Conservation (phyloP, 92 coral and sea anemone genomes). For the Actinostola sp. region DNA sequence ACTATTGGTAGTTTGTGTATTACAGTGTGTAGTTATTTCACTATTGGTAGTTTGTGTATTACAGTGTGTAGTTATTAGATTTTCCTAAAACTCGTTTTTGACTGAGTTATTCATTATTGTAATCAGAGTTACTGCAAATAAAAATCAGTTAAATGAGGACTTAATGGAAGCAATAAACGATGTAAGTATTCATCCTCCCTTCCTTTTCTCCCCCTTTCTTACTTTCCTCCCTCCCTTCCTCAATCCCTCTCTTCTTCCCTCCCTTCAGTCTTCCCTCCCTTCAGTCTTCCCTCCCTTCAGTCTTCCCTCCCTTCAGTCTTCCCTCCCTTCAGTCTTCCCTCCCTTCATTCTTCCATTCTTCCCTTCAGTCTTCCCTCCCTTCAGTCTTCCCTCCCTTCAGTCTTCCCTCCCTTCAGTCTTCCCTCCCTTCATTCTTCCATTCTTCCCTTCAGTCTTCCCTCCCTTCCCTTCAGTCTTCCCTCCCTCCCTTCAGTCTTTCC, state of each 20-base stretch:
- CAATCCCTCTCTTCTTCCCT: not conserved
- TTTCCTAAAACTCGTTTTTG: no score
- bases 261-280: not conserved
- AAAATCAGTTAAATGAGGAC: conserved; percentile 61
- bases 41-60: no score
- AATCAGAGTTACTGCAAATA: conserved; percentile 51
- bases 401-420: no score
- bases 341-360: no score
- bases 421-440: not conserved
- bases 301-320: not conserved
- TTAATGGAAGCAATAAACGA: conserved; percentile 62
- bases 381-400: not conserved
- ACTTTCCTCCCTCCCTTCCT: not conserved
- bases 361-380: not conserved
- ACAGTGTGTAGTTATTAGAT: no score
- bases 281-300: not conserved
- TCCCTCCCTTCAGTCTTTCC: no score
- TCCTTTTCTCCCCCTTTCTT: not conserved
- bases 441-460: not conserved
- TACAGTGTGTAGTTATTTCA: no score
- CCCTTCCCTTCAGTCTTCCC: not conserved
- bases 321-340: no score
- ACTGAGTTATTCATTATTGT: not conserved
- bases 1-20: no score
- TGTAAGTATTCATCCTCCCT: conserved; percentile 23